Conservation (phyloP, 1,140 invertebrate genomes). For the Cephus cinctus region DNA sequence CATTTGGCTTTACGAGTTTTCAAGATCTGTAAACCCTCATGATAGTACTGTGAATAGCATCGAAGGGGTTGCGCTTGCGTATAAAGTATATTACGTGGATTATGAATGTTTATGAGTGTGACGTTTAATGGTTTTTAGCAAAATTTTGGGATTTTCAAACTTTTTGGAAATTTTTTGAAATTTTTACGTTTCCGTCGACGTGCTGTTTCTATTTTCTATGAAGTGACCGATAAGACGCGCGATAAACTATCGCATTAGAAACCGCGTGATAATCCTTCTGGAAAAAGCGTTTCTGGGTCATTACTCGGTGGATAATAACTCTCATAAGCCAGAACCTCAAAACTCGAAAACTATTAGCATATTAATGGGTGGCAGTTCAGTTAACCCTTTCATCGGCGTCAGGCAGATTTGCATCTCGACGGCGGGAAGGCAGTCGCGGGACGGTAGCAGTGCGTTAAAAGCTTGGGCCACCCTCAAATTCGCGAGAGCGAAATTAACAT, state of each 20-base stretch:
- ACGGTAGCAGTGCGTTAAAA: constrained; percentile 58
- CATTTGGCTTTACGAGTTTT: constrained; percentile 56
- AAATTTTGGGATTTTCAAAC: no score
- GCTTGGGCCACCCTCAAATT: constrained; percentile 44
- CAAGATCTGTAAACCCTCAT: constrained; percentile 39
- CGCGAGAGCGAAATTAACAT: constrained; percentile 57
- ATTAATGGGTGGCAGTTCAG: constrained; percentile 57
- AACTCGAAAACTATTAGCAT: constrained; percentile 59
- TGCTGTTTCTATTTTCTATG: no score
- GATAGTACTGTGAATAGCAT: no score
- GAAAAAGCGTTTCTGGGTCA: constrained; percentile 57
- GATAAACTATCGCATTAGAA: constrained; percentile 5
- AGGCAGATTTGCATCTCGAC: constrained; percentile 52
- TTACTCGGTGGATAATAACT: constrained; percentile 54
- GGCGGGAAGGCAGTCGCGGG: constrained; percentile 21
- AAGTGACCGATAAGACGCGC: no score
- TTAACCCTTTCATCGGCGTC: constrained; percentile 58
- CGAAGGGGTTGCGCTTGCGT: no score
- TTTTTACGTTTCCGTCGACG: no score
- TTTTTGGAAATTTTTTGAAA: no score
- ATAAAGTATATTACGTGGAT: no score
- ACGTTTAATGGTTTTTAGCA: no score
- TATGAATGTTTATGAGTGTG: no score
- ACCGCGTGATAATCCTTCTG: constrained; percentile 46
- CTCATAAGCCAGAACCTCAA: constrained; percentile 54